phyloP scores from a whole-genome alignment of 1,140 invertebrate genomes.

The Plodia interpunctella region DNA sequence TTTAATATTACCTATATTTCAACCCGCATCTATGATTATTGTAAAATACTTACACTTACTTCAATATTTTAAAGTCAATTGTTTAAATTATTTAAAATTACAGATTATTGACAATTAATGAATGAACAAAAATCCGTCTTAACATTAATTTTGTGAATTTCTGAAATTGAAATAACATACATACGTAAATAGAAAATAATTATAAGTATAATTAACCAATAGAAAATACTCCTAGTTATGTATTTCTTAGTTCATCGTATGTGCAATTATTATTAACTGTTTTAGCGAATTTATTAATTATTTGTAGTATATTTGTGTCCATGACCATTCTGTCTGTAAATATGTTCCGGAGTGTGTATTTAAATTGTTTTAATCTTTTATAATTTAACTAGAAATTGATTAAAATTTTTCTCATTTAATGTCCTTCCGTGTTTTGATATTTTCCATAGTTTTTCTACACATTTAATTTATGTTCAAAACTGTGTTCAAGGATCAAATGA shows the following conservation, averaged over 20 bases:
- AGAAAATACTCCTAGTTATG: constrained; percentile 58
- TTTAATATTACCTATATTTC: constrained; percentile 44
- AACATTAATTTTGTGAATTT: constrained; percentile 60
- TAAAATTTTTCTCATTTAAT: constrained; percentile 31
- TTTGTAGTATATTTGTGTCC: constrained; percentile 52
- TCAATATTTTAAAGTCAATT: constrained; percentile 2
- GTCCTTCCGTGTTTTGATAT: constrained; percentile 36
- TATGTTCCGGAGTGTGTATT: constrained; percentile 60
- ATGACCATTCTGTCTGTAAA: constrained; percentile 58
- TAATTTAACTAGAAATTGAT: constrained; percentile 37
- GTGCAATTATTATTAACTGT: constrained; percentile 51
- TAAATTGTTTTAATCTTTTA: constrained; percentile 45
- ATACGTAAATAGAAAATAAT: constrained; percentile 70
- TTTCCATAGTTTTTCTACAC: constrained; percentile 17
- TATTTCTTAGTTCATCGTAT: constrained; percentile 58
- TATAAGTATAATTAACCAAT: constrained; percentile 67
- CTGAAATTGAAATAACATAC: constrained; percentile 51
- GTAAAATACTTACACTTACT: constrained; percentile 19
- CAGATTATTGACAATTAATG: constrained; percentile 30
- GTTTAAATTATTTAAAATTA: constrained; percentile 24
- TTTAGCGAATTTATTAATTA: constrained; percentile 74
- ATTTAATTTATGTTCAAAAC: constrained; percentile 33
- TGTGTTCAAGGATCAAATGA: constrained; percentile 42
- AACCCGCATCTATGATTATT: constrained; percentile 24
- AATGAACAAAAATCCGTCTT: constrained; percentile 67